Evolutionary conservation across 2,113 vertebrate species (phyloP).

Genomic region (Sinocyclocheilus anshuiensis): DNA sequence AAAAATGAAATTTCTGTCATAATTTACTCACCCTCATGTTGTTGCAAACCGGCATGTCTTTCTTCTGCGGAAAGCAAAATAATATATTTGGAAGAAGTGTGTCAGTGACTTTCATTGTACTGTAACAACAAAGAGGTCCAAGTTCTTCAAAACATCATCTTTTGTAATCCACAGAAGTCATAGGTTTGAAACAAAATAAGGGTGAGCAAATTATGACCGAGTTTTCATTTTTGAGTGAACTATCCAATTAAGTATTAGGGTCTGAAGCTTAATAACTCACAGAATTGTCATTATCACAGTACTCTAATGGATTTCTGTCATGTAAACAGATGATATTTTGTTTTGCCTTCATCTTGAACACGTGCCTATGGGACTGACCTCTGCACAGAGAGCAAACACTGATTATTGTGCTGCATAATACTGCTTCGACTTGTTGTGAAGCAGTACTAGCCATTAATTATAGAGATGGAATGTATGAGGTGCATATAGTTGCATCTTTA

Average conservation of each 20-base stretch:
- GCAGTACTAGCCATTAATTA: slow-evolving; percentile 31
- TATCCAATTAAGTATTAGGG: neutral
- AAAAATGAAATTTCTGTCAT: neutral
- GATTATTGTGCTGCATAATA: slow-evolving; percentile 18
- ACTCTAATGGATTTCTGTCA: neutral
- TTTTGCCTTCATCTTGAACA: neutral
- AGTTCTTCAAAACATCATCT: neutral
- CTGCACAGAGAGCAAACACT: slow-evolving; percentile 27
- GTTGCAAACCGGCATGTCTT: neutral
- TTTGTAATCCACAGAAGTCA: neutral
- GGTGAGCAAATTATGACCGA: neutral
- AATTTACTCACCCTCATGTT: neutral
- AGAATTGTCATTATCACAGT: neutral
- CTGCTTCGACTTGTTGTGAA: slow-evolving; percentile 8
- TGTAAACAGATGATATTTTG: slow-evolving; percentile 13
- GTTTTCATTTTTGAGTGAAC: neutral
- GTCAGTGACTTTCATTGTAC: neutral
- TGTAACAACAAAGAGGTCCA: no score
- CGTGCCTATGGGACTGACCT: slow-evolving; percentile 20
- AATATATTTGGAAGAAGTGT: neutral
- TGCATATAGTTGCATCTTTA: slow-evolving; percentile 16
- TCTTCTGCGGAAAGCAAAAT: neutral
- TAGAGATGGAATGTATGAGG: neutral
- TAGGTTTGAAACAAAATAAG: neutral
- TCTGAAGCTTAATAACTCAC: no score